These are phyloP conservation scores for Peromyscus californicus DNA, from an alignment of 2,113 vertebrate genomes.

Conservation along the genomic window DNA sequence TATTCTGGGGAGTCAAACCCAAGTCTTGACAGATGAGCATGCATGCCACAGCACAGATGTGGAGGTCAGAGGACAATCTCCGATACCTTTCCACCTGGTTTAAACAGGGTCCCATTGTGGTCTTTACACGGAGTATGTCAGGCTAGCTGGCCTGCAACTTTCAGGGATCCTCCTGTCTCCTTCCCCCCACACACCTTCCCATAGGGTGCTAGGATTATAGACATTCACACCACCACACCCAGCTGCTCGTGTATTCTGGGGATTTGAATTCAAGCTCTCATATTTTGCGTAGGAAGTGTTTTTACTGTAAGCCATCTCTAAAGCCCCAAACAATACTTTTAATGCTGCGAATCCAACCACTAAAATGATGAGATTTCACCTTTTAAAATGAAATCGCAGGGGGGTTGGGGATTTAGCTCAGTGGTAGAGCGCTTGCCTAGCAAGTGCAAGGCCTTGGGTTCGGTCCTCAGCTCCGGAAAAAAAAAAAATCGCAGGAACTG, in stretches of 20 bases:
- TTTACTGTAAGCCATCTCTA: background rate
- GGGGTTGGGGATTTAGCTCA: too few relatives aligned
- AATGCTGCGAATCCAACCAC: background rate
- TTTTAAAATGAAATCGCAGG: background rate
- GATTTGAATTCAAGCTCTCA: background rate
- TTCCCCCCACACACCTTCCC: background rate
- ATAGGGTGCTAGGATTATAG: background rate
- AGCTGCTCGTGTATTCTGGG: background rate
- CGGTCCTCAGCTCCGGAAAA: too few relatives aligned
- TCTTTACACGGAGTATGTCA: background rate
- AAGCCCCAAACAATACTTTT: background rate
- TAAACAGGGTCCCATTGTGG: background rate
- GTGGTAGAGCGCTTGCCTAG: too few relatives aligned
- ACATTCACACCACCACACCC: too few relatives aligned
- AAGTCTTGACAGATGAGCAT: background rate
- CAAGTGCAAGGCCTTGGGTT: too few relatives aligned
- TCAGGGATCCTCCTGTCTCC: background rate
- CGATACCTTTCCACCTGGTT: background rate
- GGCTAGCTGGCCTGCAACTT: background rate
- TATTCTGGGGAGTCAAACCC: background rate
- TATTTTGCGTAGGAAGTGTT: background rate
- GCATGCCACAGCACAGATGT: background rate
- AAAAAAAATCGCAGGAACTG: background rate
- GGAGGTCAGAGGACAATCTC: background rate
- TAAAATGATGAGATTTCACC: background rate